These are phyloP conservation scores for Clarias batrachus DNA, from an alignment of 2,113 vertebrate genomes.

Conservation along the genomic window DNA sequence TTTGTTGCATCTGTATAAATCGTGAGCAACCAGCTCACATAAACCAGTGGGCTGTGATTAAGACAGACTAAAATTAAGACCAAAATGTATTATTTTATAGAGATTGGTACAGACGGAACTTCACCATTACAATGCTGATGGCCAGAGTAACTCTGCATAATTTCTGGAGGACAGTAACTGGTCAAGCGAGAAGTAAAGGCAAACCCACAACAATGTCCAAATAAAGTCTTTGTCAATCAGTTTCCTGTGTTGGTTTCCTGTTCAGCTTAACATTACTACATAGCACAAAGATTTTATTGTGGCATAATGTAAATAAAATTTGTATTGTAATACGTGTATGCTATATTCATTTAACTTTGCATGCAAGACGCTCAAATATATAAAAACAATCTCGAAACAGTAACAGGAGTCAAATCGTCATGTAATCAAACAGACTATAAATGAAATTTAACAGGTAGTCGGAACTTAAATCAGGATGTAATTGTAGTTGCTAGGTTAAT, in stretches of 20 bases:
- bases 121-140: constrained; percentile 91
- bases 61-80: neutral
- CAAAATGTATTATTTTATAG: constrained; percentile 57
- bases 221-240: constrained; percentile 38
- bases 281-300: neutral
- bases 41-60: neutral
- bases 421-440: too few species aligned
- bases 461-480: too few species aligned
- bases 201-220: constrained; percentile 52
- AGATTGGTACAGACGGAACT: constrained; percentile 90
- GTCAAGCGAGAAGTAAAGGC: constrained; percentile 48
- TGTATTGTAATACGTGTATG: neutral
- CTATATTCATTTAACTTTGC: neutral
- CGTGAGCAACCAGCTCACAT: neutral
- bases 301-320: neutral
- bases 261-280: neutral
- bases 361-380: neutral
- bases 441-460: too few species aligned
- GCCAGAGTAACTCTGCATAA: constrained; percentile 77
- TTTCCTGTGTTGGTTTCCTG: neutral
- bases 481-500: too few species aligned
- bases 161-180: constrained; percentile 72
- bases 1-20: neutral
- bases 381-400: neutral
- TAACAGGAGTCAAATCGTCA: too few species aligned